Evolutionary conservation across 1,140 invertebrate genomes (phyloP).

Genomic region (Hylyphantes graminicola): DNA sequence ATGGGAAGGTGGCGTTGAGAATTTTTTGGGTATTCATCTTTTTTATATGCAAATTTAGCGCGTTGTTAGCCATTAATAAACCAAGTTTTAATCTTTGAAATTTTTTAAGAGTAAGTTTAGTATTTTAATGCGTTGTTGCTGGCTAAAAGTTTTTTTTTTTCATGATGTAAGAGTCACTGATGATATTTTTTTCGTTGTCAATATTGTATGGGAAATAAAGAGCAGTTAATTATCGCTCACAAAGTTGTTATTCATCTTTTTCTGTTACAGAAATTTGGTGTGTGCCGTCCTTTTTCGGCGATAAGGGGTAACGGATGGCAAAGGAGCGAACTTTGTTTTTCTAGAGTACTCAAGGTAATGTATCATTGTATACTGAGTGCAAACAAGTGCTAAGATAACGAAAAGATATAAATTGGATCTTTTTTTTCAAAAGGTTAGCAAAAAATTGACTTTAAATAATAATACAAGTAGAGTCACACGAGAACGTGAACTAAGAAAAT

Average conservation of each 20-base stretch:
- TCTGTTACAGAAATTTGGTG: slow-evolving; percentile 19
- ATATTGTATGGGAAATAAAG: slow-evolving; percentile 15
- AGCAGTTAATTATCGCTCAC: slow-evolving; percentile 38
- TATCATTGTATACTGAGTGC: no score
- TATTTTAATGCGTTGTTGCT: slow-evolving; percentile 43
- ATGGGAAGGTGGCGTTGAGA: slow-evolving; percentile 6
- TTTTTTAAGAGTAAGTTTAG: slow-evolving; percentile 36
- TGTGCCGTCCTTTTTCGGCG: slow-evolving; percentile 19
- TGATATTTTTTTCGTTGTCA: slow-evolving; percentile 8
- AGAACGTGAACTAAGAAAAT: no score
- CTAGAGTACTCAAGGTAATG: neutral
- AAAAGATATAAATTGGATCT: no score
- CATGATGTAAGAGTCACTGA: slow-evolving; percentile 6
- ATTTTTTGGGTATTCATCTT: slow-evolving; percentile 30
- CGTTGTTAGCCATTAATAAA: slow-evolving; percentile 54
- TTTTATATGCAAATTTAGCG: slow-evolving; percentile 56
- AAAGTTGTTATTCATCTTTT: slow-evolving; percentile 43
- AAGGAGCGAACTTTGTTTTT: slow-evolving; percentile 23
- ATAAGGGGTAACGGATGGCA: slow-evolving; percentile 32
- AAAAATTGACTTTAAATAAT: no score
- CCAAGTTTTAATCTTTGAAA: slow-evolving; percentile 52
- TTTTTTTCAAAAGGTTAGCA: no score
- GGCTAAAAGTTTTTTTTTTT: slow-evolving; percentile 33
- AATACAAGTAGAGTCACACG: no score
- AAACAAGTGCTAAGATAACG: no score